Evolutionary conservation across 1,140 invertebrate genomes (phyloP).

Genomic region (Pseudomyrmex flavicornis): DNA sequence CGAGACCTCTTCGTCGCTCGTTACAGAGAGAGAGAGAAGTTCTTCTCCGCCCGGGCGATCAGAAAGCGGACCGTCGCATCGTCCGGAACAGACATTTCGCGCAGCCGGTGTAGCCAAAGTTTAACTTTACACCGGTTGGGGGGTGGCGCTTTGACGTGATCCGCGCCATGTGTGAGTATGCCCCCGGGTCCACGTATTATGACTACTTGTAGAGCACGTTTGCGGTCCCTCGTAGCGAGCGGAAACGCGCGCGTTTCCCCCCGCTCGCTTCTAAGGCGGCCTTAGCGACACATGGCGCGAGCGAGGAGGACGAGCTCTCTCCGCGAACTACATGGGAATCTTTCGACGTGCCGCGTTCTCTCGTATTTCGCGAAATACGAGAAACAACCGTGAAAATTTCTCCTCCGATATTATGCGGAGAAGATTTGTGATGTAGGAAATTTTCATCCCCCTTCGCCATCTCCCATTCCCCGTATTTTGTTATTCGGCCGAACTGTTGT

Average conservation of each 20-base stretch:
- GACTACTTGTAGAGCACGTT: slow-evolving; percentile 80
- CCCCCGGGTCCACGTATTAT: slow-evolving; percentile 76
- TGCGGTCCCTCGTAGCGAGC: slow-evolving; percentile 69
- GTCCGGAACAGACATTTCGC: slow-evolving; percentile 79
- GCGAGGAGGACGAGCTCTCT: slow-evolving; percentile 12
- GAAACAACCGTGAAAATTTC: slow-evolving; percentile 35
- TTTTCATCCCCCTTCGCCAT: background rate
- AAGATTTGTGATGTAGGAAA: slow-evolving; percentile 34
- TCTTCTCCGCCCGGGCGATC: slow-evolving; percentile 53
- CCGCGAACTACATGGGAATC: slow-evolving; percentile 6
- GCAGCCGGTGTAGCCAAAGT: slow-evolving; percentile 83
- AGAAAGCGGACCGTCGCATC: slow-evolving; percentile 57
- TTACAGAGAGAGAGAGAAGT: background rate
- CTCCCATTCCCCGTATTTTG: background rate
- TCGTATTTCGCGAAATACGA: slow-evolving; percentile 45
- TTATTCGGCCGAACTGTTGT: background rate
- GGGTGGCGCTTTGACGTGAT: slow-evolving; percentile 70
- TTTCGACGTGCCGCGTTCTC: slow-evolving; percentile 40
- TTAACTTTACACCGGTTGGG: slow-evolving; percentile 81
- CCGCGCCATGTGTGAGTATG: slow-evolving; percentile 79
- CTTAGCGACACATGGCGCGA: slow-evolving; percentile 68
- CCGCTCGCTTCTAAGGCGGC: slow-evolving; percentile 41
- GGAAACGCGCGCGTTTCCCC: slow-evolving; percentile 18
- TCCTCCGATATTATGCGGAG: background rate
- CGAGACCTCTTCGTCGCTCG: background rate